A percentile compares a stretch with the other conserved stretches of the same genome.
Evolutionary conservation across 1,140 invertebrate genomes (phyloP).

Genomic region (Zophobas morio): DNA sequence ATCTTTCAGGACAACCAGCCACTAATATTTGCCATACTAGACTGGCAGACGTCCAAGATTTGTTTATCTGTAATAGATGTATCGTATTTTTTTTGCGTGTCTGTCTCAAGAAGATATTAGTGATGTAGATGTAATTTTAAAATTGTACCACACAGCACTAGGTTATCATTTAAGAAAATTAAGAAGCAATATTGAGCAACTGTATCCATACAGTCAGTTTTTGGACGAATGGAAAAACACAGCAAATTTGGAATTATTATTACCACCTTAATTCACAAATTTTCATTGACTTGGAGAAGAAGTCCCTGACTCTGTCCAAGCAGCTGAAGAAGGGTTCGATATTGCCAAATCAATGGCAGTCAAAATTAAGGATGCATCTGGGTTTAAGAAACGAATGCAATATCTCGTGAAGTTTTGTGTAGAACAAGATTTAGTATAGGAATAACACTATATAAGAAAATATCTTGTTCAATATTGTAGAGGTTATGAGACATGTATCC

Average conservation of each 20-base stretch:
- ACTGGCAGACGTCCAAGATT: slow-evolving; percentile 30
- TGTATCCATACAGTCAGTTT: slow-evolving; percentile 9
- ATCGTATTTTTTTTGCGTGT: slow-evolving; percentile 27
- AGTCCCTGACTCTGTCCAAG: slow-evolving; percentile 2
- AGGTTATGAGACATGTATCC: too few species aligned
- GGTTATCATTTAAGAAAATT: not conserved
- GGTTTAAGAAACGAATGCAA: too few species aligned
- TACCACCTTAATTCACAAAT: slow-evolving; percentile 61
- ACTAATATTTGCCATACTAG: slow-evolving; percentile 11
- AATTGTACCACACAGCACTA: not conserved
- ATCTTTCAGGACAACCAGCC: slow-evolving; percentile 16
- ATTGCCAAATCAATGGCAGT: too few species aligned
- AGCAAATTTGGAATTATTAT: slow-evolving; percentile 63
- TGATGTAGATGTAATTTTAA: slow-evolving; percentile 25
- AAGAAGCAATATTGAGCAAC: not conserved
- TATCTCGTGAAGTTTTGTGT: too few species aligned
- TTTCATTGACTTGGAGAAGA: slow-evolving; percentile 21
- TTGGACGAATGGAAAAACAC: slow-evolving; percentile 57
- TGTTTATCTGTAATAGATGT: slow-evolving; percentile 5
- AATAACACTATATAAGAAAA: too few species aligned
- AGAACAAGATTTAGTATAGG: too few species aligned
- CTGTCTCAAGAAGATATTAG: slow-evolving; percentile 21
- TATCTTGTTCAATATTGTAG: too few species aligned
- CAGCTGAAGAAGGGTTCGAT: not conserved
- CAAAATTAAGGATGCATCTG: too few species aligned